Evolutionary conservation across 2,113 vertebrate species (phyloP).

Genomic region (Mandrillus leucophaeus): DNA sequence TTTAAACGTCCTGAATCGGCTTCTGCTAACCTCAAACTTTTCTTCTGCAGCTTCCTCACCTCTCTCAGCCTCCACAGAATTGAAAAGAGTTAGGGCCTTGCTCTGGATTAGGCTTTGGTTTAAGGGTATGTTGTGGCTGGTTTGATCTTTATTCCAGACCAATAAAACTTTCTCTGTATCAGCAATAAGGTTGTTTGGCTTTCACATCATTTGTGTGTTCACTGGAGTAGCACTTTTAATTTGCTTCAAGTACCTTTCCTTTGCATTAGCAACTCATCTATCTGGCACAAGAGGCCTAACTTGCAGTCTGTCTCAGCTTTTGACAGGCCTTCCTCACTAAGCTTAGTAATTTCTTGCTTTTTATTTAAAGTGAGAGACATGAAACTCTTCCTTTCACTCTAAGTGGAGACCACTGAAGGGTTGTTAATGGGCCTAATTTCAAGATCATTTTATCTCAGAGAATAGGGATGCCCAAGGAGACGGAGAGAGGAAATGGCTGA

Average conservation of each 20-base stretch:
- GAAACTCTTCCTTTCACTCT: not conserved
- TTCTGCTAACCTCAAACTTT: not conserved
- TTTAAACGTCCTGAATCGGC: not conserved
- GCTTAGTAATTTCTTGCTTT: not conserved
- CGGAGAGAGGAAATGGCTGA: not conserved
- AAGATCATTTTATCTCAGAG: not conserved
- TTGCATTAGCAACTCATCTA: not conserved
- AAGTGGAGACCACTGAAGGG: not conserved
- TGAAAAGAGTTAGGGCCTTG: not conserved
- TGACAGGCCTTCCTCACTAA: not conserved
- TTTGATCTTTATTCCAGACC: not conserved
- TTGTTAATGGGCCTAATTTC: not conserved
- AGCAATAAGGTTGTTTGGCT: not conserved
- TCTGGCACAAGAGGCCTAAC: not conserved
- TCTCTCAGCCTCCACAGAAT: not conserved
- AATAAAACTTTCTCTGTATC: not conserved
- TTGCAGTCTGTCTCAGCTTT: not conserved
- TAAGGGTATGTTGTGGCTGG: not conserved
- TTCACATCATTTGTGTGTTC: not conserved
- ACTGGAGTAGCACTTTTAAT: not conserved
- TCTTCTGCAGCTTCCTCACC: not conserved
- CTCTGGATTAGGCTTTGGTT: not conserved
- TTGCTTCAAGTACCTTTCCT: not conserved
- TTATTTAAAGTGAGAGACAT: not conserved
- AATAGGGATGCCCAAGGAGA: not conserved